These are phyloP conservation scores for Teinopalpus imperialis DNA, from an alignment of 2,888 invertebrate genomes.

Conservation along the genomic window DNA sequence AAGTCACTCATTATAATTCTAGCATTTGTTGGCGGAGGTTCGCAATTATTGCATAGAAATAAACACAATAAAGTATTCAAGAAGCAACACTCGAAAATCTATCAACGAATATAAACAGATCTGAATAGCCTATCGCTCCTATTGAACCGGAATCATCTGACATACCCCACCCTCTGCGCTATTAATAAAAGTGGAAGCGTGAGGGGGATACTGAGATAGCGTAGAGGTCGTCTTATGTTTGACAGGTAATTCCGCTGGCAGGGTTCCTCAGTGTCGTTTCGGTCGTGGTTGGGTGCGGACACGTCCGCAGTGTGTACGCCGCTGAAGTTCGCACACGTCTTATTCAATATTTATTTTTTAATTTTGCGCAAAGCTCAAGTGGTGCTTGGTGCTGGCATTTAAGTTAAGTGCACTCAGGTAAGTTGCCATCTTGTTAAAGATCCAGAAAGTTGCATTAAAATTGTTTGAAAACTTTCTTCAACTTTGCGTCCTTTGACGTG, in stretches of 20 bases:
- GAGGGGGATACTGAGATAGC: neutral
- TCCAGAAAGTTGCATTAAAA: neutral
- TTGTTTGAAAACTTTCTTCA: neutral
- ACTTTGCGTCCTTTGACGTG: neutral
- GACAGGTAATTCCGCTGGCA: conserved; percentile 4
- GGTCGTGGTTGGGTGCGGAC: conserved; percentile 3
- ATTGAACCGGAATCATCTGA: conserved; percentile 14
- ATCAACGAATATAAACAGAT: conserved; percentile 18
- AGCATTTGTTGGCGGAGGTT: neutral
- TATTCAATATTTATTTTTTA: neutral
- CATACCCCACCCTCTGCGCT: neutral
- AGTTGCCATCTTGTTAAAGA: neutral
- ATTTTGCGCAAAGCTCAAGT: conserved; percentile 9
- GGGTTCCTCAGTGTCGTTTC: conserved; percentile 6
- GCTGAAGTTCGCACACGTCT: conserved; percentile 12
- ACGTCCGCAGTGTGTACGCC: neutral
- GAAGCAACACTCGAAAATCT: conserved; percentile 16
- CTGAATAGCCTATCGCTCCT: conserved; percentile 11
- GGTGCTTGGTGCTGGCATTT: conserved; percentile 9
- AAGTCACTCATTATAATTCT: neutral
- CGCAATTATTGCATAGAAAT: neutral
- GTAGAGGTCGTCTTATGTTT: conserved; percentile 7
- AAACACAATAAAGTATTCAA: conserved; percentile 15
- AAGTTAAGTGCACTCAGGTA: conserved; percentile 6
- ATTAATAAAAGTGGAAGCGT: neutral